Evolutionary conservation across 2,797 vertebrate species (phyloP).

Genomic region (Melanotaenia nigrans): DNA sequence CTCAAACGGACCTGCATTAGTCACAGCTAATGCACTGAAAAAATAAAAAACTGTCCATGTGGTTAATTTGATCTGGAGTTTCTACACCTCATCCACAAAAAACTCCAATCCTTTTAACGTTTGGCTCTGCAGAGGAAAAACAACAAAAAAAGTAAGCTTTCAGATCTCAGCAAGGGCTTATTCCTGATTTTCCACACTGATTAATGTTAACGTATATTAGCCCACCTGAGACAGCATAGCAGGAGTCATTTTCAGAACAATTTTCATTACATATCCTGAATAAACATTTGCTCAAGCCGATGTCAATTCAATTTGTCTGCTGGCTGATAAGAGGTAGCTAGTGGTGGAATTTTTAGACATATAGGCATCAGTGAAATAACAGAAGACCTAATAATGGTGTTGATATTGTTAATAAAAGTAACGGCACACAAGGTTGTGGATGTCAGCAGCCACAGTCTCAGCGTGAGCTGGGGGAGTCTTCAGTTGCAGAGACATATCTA

Average conservation of each 20-base stretch:
- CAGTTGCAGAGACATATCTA: constrained; percentile 65
- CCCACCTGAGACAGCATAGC: constrained; percentile 75
- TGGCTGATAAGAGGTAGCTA: constrained; percentile 73
- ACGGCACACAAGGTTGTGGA: constrained; percentile 57
- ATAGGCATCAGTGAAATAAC: constrained; percentile 72
- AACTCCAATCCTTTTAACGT: constrained; percentile 54
- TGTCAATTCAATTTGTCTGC: constrained; percentile 77
- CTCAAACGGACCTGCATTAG: constrained; percentile 72
- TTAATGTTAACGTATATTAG: constrained; percentile 73
- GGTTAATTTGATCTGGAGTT: constrained; percentile 76
- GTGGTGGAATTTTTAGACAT: constrained; percentile 60
- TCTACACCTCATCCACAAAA: constrained; percentile 75
- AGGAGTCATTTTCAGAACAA: constrained; percentile 75
- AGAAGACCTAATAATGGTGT: constrained; percentile 68
- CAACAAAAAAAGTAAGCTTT: constrained; percentile 35
- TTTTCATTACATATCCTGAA: constrained; percentile 77
- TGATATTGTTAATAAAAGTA: constrained; percentile 73
- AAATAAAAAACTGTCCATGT: constrained; percentile 76
- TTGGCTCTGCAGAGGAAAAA: constrained; percentile 57
- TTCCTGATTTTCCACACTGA: constrained; percentile 77
- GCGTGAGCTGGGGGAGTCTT: constrained; percentile 65
- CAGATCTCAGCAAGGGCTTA: constrained; percentile 65
- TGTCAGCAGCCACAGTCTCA: constrained; percentile 54
- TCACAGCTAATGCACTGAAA: constrained; percentile 75
- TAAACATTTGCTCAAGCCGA: constrained; percentile 78